These are phyloP conservation scores for Stichopus chloronotus DNA, from an alignment of 35 echinoderm and acorn worm genomes.

Conservation along the genomic window DNA sequence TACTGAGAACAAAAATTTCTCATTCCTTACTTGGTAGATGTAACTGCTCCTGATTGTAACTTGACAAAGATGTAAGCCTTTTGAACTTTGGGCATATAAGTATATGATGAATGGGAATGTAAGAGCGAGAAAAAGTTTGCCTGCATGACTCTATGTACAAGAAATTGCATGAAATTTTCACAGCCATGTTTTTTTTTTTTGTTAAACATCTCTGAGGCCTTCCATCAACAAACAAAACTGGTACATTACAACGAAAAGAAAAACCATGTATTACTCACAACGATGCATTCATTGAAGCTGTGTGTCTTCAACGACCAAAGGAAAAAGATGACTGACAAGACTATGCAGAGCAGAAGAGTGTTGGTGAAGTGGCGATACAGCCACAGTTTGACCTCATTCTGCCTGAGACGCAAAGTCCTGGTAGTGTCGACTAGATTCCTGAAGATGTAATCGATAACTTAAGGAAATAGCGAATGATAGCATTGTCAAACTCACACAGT, in stretches of 20 bases:
- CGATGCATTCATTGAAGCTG: slow-evolving; percentile 63
- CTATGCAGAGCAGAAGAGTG: slow-evolving; percentile 82
- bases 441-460: slow-evolving; percentile 73
- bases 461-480: slow-evolving; percentile 63
- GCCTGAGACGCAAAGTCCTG: slow-evolving; percentile 74
- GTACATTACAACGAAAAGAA: too few species aligned
- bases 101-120: too few species aligned
- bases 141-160: too few species aligned
- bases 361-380: slow-evolving; percentile 94
- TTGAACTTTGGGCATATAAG: too few species aligned
- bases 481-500: not conserved
- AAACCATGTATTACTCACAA: slow-evolving; percentile 59
- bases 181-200: too few species aligned
- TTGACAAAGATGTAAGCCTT: too few species aligned
- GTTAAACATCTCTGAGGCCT: too few species aligned
- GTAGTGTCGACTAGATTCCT: slow-evolving; percentile 93
- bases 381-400: slow-evolving; percentile 89
- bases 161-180: too few species aligned
- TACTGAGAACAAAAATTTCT: not conserved
- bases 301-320: slow-evolving; percentile 87
- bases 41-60: too few species aligned
- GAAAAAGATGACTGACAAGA: slow-evolving; percentile 78
- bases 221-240: too few species aligned
- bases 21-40: too few species aligned
- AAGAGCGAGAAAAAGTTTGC: too few species aligned